A percentile compares a stretch with the other conserved stretches of the same genome.
These are phyloP conservation scores for Notothenia rossii DNA, from an alignment of 2,113 vertebrate species.

Conservation along the genomic window DNA sequence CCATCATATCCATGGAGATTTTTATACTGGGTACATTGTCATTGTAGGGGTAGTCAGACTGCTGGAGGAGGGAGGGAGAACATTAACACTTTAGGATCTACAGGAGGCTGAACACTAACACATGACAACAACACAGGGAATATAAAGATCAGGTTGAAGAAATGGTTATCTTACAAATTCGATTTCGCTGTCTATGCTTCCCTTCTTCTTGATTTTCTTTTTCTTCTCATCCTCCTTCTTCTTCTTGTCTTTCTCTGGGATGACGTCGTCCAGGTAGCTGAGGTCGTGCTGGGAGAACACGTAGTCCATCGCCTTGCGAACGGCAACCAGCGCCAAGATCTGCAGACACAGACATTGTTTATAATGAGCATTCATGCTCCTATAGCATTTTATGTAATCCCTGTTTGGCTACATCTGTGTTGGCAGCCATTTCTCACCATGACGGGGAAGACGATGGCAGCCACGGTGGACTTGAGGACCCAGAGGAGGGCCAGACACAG, in stretches of 20 bases:
- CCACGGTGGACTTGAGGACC: conserved; percentile 98
- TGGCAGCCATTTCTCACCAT: conserved; percentile 87
- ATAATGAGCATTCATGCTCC: not conserved
- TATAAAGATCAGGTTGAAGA: not conserved
- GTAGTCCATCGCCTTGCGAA: conserved; percentile 98
- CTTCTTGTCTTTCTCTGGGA: conserved; percentile 99
- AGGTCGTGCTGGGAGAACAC: conserved; percentile 98
- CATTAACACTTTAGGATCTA: conserved; percentile 64
- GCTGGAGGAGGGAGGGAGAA: conserved; percentile 84
- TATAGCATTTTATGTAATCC: not conserved
- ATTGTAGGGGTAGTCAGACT: conserved; percentile 96
- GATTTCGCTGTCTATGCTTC: conserved; percentile 94
- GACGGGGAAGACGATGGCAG: conserved; percentile 97
- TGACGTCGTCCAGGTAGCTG: conserved; percentile 97
- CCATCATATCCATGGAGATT: conserved; percentile 99
- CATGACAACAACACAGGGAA: conserved; percentile 11
- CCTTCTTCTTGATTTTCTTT: conserved; percentile 97
- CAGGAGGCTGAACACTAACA: conserved; percentile 25
- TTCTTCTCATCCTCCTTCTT: conserved; percentile 99
- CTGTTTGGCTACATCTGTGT: not conserved
- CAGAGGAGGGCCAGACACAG: conserved; percentile 95
- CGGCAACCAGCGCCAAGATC: conserved; percentile 96
- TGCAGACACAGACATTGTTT: conserved; percentile 46
- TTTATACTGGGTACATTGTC: conserved; percentile 98
- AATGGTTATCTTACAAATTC: conserved; percentile 89